Evolutionary conservation across 2,797 vertebrate species (phyloP).

Genomic region (Coregonus suidteri): DNA sequence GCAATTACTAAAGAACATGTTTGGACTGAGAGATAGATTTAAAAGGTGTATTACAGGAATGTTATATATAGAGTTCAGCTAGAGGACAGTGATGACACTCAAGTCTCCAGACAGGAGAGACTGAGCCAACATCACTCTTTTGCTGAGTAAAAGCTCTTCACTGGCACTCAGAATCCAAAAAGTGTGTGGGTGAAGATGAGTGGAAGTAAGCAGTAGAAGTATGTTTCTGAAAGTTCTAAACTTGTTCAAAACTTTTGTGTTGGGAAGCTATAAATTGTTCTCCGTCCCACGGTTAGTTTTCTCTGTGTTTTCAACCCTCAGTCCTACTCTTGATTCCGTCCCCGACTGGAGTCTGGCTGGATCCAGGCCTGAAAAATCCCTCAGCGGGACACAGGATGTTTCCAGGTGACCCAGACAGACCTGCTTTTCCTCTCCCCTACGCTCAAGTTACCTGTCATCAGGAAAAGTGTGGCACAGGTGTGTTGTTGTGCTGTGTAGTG

Average conservation of each 20-base stretch:
- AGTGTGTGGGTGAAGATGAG: no score
- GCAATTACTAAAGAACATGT: no score
- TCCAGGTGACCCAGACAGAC: slow-evolving; percentile 41
- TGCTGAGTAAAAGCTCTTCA: no score
- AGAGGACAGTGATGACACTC: slow-evolving; percentile 39
- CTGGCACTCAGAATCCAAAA: no score
- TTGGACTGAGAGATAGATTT: no score
- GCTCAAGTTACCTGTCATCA: slow-evolving; percentile 39
- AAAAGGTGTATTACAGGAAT: no score
- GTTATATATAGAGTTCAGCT: slow-evolving; percentile 1
- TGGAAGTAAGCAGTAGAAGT: no score
- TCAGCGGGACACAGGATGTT: slow-evolving; percentile 39
- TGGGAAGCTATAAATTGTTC: background rate
- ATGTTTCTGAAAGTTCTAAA: no score
- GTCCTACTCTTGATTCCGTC: slow-evolving; percentile 30
- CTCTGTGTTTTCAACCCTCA: background rate
- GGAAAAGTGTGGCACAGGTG: slow-evolving; percentile 31
- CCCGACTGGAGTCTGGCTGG: slow-evolving; percentile 39
- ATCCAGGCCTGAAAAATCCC: slow-evolving; percentile 46
- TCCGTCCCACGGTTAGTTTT: background rate
- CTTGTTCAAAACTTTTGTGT: no score
- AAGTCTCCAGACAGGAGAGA: slow-evolving; percentile 7
- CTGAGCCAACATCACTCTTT: slow-evolving; percentile 17
- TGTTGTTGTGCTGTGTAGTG: slow-evolving; percentile 4
- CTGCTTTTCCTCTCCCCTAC: slow-evolving; percentile 43